Evolutionary conservation across 2,888 invertebrate genomes (phyloP).

Genomic region (Tuberolachnus salignus): DNA sequence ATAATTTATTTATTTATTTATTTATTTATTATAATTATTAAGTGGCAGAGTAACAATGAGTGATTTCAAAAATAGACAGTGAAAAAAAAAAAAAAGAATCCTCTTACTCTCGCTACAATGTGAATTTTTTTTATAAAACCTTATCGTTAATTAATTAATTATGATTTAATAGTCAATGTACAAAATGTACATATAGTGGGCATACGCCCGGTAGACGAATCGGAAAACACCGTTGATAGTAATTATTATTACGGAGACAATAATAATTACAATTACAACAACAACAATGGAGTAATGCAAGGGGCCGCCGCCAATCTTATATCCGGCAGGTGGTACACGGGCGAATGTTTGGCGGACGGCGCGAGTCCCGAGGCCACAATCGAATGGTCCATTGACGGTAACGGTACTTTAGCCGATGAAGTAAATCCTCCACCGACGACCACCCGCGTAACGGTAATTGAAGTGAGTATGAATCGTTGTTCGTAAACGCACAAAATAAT

Average conservation of each 20-base stretch:
- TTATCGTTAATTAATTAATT: no score
- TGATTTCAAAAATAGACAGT: no score
- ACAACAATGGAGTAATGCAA: not conserved
- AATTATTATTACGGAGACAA: conserved; percentile 14
- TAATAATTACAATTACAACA: not conserved
- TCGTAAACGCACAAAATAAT: no score
- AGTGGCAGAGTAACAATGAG: no score
- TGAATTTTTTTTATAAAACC: no score
- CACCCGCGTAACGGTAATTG: not conserved
- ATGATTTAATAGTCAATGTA: conserved; percentile 48
- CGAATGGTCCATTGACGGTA: conserved; percentile 44
- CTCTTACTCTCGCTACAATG: no score
- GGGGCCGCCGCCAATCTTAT: conserved; percentile 18
- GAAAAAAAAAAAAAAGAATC: no score
- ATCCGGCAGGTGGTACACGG: conserved; percentile 47
- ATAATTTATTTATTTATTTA: no score
- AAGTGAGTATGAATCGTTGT: conserved; percentile 33
- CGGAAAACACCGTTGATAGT: conserved; percentile 8
- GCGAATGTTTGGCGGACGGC: conserved; percentile 28
- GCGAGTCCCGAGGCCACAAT: conserved; percentile 40
- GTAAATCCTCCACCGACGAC: not conserved
- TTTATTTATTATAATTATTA: no score
- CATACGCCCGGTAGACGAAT: conserved; percentile 4
- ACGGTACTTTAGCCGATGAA: conserved; percentile 30
- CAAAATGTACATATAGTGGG: conserved; percentile 23